Conservation (phyloP, 2,888 invertebrate species). For the Octonoba sinensis region DNA sequence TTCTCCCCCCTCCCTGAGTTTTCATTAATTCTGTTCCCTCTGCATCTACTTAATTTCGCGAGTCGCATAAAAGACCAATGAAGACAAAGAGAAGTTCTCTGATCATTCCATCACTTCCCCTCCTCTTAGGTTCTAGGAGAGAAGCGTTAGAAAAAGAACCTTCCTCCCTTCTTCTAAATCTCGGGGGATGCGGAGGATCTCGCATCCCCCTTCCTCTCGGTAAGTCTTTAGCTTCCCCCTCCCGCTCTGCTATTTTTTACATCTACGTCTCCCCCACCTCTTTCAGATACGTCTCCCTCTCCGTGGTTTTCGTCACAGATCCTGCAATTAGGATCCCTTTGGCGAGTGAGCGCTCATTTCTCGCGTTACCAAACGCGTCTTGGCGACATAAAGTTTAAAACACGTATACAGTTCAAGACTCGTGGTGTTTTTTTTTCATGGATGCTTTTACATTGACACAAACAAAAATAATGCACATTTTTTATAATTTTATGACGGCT, state of each 20-base stretch:
- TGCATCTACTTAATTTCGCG: conserved; percentile 59
- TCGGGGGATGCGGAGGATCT: conserved; percentile 32
- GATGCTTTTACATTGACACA: too few species aligned
- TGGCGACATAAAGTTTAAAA: too few species aligned
- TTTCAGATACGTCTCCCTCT: conserved; percentile 37
- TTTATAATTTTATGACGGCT: too few species aligned
- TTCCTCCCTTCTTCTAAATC: conserved; percentile 38
- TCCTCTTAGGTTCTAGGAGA: conserved; percentile 46
- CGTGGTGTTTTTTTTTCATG: too few species aligned
- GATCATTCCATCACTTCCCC: conserved; percentile 33
- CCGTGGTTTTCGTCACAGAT: conserved; percentile 20
- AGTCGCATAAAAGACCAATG: conserved; percentile 59
- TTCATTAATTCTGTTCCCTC: conserved; percentile 52
- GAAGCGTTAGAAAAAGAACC: conserved; percentile 57
- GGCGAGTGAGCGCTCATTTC: conserved; percentile 9
- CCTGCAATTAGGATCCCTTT: neutral
- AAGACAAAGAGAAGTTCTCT: conserved; percentile 46
- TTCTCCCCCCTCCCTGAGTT: conserved; percentile 32
- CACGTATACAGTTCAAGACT: too few species aligned
- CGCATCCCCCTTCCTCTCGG: conserved; percentile 13
- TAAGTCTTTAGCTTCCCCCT: conserved; percentile 17
- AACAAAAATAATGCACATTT: too few species aligned
- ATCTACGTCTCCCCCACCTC: conserved; percentile 20
- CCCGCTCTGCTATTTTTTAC: conserved; percentile 37
- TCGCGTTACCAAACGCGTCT: neutral